These are phyloP conservation scores for Sinocyclocheilus anophthalmus DNA, from an alignment of 2,113 vertebrate species.

Conservation along the genomic window DNA sequence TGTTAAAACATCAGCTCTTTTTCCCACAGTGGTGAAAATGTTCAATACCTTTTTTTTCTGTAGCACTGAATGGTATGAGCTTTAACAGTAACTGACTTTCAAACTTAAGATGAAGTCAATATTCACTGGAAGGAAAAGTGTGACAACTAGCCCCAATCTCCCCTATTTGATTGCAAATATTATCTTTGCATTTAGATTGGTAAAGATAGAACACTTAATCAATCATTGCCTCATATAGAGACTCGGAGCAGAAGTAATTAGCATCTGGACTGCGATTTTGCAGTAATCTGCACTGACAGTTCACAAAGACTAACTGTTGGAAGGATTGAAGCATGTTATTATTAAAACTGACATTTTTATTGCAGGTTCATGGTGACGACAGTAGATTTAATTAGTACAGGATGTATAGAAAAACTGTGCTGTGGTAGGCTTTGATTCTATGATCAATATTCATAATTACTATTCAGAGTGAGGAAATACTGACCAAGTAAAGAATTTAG, in stretches of 20 bases:
- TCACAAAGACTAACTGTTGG: background rate
- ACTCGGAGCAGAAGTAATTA: background rate
- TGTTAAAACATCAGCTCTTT: background rate
- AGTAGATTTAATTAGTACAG: background rate
- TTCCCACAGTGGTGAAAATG: background rate
- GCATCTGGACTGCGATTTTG: background rate
- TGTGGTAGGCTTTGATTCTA: background rate
- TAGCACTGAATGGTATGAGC: background rate
- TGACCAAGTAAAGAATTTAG: background rate
- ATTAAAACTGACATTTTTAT: constrained; percentile 16
- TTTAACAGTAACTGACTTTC: background rate
- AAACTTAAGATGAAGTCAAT: background rate
- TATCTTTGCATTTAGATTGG: background rate
- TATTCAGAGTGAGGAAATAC: background rate
- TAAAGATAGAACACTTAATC: background rate
- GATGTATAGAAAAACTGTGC: background rate
- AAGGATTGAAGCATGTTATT: background rate
- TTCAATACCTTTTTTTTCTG: background rate
- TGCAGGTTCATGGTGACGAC: background rate
- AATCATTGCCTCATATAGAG: background rate
- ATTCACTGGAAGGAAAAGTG: background rate
- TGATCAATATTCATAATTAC: background rate
- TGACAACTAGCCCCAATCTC: background rate
- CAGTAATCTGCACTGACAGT: constrained; percentile 13
- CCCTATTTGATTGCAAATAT: background rate